Evolutionary conservation across 2,797 vertebrate species (phyloP).

Genomic region (Cyprinodon diabolis): DNA sequence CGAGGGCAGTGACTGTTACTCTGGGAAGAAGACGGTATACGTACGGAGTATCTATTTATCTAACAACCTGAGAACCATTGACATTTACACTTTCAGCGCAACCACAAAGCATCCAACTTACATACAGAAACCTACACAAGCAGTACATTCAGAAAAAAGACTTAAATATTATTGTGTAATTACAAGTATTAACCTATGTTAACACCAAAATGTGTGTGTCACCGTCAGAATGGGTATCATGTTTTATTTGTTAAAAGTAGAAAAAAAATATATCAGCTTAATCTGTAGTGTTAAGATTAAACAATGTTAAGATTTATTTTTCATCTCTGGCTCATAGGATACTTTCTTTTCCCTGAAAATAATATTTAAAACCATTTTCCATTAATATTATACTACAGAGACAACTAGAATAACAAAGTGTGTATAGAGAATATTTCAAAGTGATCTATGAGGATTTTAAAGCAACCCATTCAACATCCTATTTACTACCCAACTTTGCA

Average conservation of each 20-base stretch:
- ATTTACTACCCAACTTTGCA: conserved; percentile 73
- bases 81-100: conserved; percentile 60
- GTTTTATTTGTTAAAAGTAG: conserved; percentile 74
- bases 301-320: conserved; percentile 50
- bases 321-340: conserved; percentile 42
- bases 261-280: conserved; percentile 64
- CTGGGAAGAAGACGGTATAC: conserved; percentile 18
- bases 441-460: conserved; percentile 63
- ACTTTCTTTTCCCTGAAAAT: conserved; percentile 50
- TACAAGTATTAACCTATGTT: conserved; percentile 75
- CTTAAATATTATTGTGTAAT: conserved; percentile 60
- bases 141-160: conserved; percentile 44
- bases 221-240: conserved; percentile 67
- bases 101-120: conserved; percentile 23
- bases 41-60: conserved; percentile 57
- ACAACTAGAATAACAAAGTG: conserved; percentile 59
- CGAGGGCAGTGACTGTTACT: conserved; percentile 72
- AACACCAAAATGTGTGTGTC: conserved; percentile 70
- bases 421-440: conserved; percentile 72
- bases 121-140: conserved; percentile 1
- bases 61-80: conserved; percentile 47
- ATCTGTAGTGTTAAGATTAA: conserved; percentile 70
- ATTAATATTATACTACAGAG: conserved; percentile 57
- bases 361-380: conserved; percentile 68
- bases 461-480: conserved; percentile 52